These are phyloP conservation scores for Erebia epiphron DNA, from an alignment of 2,888 invertebrate genomes.

Conservation along the genomic window DNA sequence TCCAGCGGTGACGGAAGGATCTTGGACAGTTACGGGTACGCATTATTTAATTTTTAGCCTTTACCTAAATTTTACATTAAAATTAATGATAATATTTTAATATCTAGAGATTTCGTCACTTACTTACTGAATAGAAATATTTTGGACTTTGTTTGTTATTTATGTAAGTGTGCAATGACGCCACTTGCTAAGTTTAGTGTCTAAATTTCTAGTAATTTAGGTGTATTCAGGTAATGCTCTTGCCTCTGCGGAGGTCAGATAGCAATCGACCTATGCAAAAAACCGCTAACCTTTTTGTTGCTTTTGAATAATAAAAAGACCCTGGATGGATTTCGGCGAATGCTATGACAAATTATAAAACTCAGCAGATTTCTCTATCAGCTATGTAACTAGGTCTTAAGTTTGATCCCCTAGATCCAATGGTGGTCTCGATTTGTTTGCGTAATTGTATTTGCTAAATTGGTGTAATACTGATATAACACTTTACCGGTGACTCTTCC, in stretches of 20 bases:
- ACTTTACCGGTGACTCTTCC: background rate
- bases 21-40: conserved; percentile 60
- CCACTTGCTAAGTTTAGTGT: too few species aligned
- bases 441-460: background rate
- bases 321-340: background rate
- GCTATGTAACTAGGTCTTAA: background rate
- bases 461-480: background rate
- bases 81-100: background rate
- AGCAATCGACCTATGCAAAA: conserved; percentile 1
- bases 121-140: background rate
- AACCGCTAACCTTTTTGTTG: background rate
- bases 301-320: conserved; percentile 3
- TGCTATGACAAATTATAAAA: background rate
- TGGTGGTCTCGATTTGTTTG: too few species aligned
- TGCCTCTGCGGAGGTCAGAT: conserved; percentile 2
- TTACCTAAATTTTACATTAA: background rate
- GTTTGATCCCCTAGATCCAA: background rate
- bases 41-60: conserved; percentile 25
- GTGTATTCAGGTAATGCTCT: background rate
- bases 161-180: too few species aligned
- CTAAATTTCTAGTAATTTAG: background rate
- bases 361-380: background rate
- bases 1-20: conserved; percentile 63
- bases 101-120: background rate
- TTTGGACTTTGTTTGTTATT: too few species aligned